Evolutionary conservation across 2,888 invertebrate genomes (phyloP).

Genomic region (Ctenicera cuprea): DNA sequence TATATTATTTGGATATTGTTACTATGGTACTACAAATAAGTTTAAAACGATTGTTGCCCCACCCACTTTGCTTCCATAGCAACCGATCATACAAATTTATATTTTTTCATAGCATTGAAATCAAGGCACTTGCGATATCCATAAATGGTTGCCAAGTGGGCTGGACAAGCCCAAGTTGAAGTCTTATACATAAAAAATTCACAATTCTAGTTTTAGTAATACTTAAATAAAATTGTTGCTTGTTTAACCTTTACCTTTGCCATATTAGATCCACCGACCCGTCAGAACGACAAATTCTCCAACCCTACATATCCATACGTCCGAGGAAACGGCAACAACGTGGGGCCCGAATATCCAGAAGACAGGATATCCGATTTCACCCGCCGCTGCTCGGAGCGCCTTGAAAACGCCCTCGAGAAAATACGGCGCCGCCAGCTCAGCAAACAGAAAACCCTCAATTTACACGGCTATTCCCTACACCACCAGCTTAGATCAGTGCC

Average conservation of each 20-base stretch:
- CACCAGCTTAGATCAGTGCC: slow-evolving; percentile 79
- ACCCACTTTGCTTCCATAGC: too few species aligned
- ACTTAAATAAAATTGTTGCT: too few species aligned
- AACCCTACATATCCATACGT: slow-evolving; percentile 67
- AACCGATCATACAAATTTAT: too few species aligned
- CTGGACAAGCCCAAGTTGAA: too few species aligned
- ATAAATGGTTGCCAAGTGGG: too few species aligned
- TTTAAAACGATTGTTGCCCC: too few species aligned
- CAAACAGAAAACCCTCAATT: slow-evolving; percentile 74
- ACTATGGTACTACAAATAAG: too few species aligned
- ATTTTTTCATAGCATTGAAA: too few species aligned
- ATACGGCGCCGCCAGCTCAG: slow-evolving; percentile 77
- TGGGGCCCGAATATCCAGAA: slow-evolving; percentile 59
- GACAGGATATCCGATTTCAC: slow-evolving; percentile 63
- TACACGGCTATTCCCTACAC: slow-evolving; percentile 80
- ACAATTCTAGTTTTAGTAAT: too few species aligned
- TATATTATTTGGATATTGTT: too few species aligned
- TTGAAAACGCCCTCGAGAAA: slow-evolving; percentile 81
- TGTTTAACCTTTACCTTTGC: not conserved
- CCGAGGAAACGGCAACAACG: slow-evolving; percentile 63
- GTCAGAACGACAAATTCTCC: slow-evolving; percentile 70
- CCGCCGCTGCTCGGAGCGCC: slow-evolving; percentile 77
- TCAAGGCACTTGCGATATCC: too few species aligned
- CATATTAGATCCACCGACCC: slow-evolving; percentile 62
- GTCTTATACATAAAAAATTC: too few species aligned